A percentile compares a stretch with the other conserved stretches of the same genome.
Evolutionary conservation across 2,113 vertebrate species (phyloP).

Genomic region (Bombycilla garrulus): DNA sequence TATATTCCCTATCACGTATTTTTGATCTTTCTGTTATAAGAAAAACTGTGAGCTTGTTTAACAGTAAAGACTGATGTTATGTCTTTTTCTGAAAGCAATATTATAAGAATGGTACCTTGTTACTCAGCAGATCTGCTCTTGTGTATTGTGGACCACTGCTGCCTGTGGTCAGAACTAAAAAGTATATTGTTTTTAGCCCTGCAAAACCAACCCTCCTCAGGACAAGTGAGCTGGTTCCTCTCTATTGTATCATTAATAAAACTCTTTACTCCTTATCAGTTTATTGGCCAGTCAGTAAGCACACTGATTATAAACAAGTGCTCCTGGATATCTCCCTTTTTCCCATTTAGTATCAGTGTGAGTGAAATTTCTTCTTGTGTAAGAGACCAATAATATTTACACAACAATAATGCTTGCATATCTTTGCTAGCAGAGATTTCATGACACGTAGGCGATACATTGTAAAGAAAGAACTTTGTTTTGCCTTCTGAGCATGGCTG

Average conservation of each 20-base stretch:
- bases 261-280: neutral
- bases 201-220: neutral
- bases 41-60: neutral
- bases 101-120: neutral
- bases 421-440: neutral
- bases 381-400: neutral
- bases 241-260: neutral
- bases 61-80: neutral
- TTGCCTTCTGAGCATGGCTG: neutral
- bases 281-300: neutral
- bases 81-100: neutral
- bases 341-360: neutral
- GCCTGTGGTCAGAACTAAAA: neutral
- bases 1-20: neutral
- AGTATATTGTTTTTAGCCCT: neutral
- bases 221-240: neutral
- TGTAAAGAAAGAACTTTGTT: neutral
- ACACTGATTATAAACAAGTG: neutral
- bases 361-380: neutral
- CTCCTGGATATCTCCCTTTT: neutral
- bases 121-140: slow-evolving; percentile 7
- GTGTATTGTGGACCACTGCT: neutral
- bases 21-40: slow-evolving; percentile 3
- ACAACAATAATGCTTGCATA: neutral
- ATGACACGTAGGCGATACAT: neutral